Conservation (phyloP, 2,113 vertebrate species). For the Plectropomus leopardus region DNA sequence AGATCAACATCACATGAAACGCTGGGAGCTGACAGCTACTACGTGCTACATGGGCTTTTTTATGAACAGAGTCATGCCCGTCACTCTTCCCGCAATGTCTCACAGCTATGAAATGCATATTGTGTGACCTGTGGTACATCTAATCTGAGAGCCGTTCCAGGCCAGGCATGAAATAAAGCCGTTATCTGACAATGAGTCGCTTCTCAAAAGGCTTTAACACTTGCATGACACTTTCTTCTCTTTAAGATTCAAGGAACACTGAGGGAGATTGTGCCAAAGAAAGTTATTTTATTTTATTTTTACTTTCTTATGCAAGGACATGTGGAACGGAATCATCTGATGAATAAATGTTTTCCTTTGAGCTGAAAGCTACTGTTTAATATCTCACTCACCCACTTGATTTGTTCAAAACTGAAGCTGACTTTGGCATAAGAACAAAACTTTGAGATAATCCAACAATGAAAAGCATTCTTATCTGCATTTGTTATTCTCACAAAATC, state of each 20-base stretch:
- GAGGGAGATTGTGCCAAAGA: slow-evolving; percentile 48
- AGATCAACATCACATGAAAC: slow-evolving; percentile 59
- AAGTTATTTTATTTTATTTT: slow-evolving; percentile 37
- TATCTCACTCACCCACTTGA: slow-evolving; percentile 47
- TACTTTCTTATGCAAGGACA: slow-evolving; percentile 39
- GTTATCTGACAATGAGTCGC: slow-evolving; percentile 65
- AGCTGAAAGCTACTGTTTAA: slow-evolving; percentile 39
- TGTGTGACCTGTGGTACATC: slow-evolving; percentile 59
- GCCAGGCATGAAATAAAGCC: slow-evolving; percentile 68
- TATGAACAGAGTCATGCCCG: slow-evolving; percentile 41
- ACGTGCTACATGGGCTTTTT: slow-evolving; percentile 36
- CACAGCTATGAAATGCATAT: slow-evolving; percentile 62
- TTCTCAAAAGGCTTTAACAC: slow-evolving; percentile 54
- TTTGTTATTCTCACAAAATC: slow-evolving; percentile 45
- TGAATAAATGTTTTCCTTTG: slow-evolving; percentile 48
- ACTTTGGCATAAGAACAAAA: slow-evolving; percentile 54
- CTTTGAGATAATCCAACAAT: slow-evolving; percentile 53
- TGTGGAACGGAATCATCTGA: slow-evolving; percentile 57
- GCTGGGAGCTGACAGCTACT: slow-evolving; percentile 41
- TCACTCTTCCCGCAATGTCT: slow-evolving; percentile 36
- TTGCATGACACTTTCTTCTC: slow-evolving; percentile 47
- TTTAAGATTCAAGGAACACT: slow-evolving; percentile 44
- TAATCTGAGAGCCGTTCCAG: slow-evolving; percentile 52
- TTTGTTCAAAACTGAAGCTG: slow-evolving; percentile 26
- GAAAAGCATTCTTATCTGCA: slow-evolving; percentile 37